Evolutionary conservation across 2,888 invertebrate genomes (phyloP), one percentile per base, ranked within the genome.

Genomic region (Tenthredo mesomela): DNA sequence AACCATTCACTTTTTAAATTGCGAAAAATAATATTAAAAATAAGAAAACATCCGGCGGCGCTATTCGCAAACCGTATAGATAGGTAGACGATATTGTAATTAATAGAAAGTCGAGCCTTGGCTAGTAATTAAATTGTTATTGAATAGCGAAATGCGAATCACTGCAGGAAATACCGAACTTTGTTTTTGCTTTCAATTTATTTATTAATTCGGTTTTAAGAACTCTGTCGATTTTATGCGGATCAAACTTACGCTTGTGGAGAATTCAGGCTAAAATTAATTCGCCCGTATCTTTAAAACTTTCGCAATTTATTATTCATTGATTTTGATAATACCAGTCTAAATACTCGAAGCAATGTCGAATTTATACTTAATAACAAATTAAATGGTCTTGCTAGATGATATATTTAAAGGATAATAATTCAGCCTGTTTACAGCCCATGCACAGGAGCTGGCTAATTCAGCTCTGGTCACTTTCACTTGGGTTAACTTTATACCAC

Each of bases 381-480:
- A 43, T 77, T 18, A 77, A 47, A 54, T 77, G 54, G 50, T 29
- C 21, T 18, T 12, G 40, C 40, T 33, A 61, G 33, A 40, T 61
- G 61, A 80, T 80, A 5, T 21, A 21, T 80, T 10, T 21, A 21
- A 61, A 21, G 18, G 61, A 50, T 15, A 40, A 80, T 37, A 61
- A 80, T 61, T 61, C 21, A 80, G 21, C 40, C 6, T 18, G 29
- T 58, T 25, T 50, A 12, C 21, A 61, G n/a, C 58, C 80, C 25
- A 5, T 67, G 33, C 6, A 67, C 33, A 18, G 29, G 9, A 54
- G 75, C 25, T 15, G 80, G 80, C n/a, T 40, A 21, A 80, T 80
- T 80, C 80, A 40, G 80, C n/a, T 54, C 37, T 40, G 80, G 58
- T 61, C 80, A 80, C 80, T 80, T 80, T 80, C 80, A 80, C 80